phyloP scores from a whole-genome alignment of 2,113 vertebrate species.

The Chaetops frenatus region DNA sequence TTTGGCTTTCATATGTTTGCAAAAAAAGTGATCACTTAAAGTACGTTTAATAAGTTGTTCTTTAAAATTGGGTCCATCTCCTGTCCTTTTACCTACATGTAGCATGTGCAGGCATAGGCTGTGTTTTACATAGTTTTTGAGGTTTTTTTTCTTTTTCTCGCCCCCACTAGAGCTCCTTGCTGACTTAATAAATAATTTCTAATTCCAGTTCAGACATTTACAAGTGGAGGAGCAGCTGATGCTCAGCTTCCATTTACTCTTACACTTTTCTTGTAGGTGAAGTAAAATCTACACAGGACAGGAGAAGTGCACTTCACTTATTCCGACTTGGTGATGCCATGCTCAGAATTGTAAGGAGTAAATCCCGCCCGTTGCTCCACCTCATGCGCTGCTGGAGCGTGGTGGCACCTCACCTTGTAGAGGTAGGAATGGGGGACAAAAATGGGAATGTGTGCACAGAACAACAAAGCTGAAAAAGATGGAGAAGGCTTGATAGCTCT shows the following conservation, averaged over 20 bases:
- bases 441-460: not conserved
- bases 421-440: slow-evolving; percentile 67
- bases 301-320: slow-evolving; percentile 86
- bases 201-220: not conserved
- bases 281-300: slow-evolving; percentile 86
- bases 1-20: not conserved
- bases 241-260: not conserved
- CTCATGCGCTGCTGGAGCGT: slow-evolving; percentile 94
- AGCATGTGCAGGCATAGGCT: not conserved
- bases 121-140: not conserved
- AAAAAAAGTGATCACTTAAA: not conserved
- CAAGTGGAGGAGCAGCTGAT: not conserved
- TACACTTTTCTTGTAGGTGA: slow-evolving; percentile 74
- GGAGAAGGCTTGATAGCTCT: not conserved
- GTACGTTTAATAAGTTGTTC: not conserved
- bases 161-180: not conserved
- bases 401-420: slow-evolving; percentile 93
- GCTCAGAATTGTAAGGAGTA: slow-evolving; percentile 89
- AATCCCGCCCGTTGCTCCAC: slow-evolving; percentile 84
- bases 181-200: not conserved
- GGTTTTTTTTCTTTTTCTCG: fast-evolving
- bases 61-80: not conserved
- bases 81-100: not conserved
- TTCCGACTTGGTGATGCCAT: slow-evolving; percentile 93
- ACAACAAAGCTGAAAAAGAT: not conserved